A percentile compares a stretch with the other conserved stretches of the same genome.
Conservation (phyloP, 2,113 vertebrate species). For the Apteryx owenii region DNA sequence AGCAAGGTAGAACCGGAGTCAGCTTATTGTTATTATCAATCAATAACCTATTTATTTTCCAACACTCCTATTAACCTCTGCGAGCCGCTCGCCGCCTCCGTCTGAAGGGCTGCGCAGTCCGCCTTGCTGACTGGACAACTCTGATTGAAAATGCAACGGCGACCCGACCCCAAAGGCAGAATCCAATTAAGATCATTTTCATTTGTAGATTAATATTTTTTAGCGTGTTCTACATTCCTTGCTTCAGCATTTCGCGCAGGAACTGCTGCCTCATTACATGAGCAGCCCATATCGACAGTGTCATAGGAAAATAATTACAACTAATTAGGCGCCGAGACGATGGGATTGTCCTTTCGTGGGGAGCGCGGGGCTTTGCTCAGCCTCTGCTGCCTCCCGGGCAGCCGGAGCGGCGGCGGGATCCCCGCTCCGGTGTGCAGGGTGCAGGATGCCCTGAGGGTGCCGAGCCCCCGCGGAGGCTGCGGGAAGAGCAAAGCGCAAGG, state of each 20-base stretch:
- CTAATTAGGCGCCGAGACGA: constrained; percentile 21
- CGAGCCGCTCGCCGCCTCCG: constrained; percentile 74
- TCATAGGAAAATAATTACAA: constrained; percentile 31
- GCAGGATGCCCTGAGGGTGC: too few species aligned
- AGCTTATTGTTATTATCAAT: constrained; percentile 83
- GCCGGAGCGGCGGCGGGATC: too few species aligned
- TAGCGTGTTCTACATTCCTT: constrained; percentile 71
- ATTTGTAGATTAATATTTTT: constrained; percentile 79
- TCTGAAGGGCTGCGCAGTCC: constrained; percentile 64
- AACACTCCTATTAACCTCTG: constrained; percentile 84
- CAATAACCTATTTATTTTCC: constrained; percentile 87
- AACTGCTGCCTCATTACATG: constrained; percentile 23
- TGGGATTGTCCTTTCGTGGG: background rate
- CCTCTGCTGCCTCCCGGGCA: too few species aligned
- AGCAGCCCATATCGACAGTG: background rate
- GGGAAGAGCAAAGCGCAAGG: too few species aligned
- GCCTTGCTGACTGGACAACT: constrained; percentile 81
- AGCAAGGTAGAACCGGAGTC: constrained; percentile 74
- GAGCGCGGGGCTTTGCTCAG: background rate
- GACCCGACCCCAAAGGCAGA: constrained; percentile 74
- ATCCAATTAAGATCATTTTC: constrained; percentile 82
- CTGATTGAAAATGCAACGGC: constrained; percentile 74
- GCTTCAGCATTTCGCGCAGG: constrained; percentile 66
- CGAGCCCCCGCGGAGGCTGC: too few species aligned
- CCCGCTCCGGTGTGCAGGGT: too few species aligned